Conservation (phyloP, 2,888 invertebrate genomes). For the Pomacea canaliculata region DNA sequence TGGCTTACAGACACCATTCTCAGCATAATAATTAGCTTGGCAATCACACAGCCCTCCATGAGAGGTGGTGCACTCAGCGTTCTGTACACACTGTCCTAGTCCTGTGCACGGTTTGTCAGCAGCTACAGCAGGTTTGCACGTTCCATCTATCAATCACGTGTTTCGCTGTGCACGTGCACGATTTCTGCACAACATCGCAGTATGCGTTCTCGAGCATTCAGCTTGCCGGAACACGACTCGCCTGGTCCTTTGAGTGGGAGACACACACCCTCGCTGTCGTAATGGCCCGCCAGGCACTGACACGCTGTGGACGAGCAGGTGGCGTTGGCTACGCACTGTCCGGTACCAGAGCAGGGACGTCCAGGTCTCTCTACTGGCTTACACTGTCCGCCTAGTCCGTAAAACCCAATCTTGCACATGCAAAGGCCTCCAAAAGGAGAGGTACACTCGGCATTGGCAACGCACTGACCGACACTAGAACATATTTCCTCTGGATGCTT, state of each 20-base stretch:
- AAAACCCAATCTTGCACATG: constrained; percentile 25
- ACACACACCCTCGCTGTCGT: constrained; percentile 22
- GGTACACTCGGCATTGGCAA: constrained; percentile 27
- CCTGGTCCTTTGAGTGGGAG: constrained; percentile 10
- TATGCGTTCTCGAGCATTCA: constrained; percentile 27
- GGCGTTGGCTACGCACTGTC: constrained; percentile 28
- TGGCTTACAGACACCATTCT: constrained; percentile 19
- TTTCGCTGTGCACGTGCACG: constrained; percentile 19
- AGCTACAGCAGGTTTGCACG: constrained; percentile 18
- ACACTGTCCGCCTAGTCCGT: constrained; percentile 20
- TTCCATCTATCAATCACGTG: constrained; percentile 16
- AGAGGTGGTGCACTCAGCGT: constrained; percentile 25
- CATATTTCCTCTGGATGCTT: constrained; percentile 14
- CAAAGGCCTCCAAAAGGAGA: constrained; percentile 24
- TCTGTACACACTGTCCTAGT: constrained; percentile 22
- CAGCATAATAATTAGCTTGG: constrained; percentile 16
- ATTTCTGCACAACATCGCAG: constrained; percentile 11
- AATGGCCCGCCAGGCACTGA: constrained; percentile 21
- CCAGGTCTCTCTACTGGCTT: constrained; percentile 11
- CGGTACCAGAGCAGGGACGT: constrained; percentile 16
- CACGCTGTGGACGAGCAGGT: constrained; percentile 15
- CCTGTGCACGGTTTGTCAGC: constrained; percentile 26
- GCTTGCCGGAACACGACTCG: constrained; percentile 5
- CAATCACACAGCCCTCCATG: constrained; percentile 26
- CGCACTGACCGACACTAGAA: constrained; percentile 21